Conservation (phyloP, 2,888 invertebrate genomes). For the Oscheius sp. region DNA sequence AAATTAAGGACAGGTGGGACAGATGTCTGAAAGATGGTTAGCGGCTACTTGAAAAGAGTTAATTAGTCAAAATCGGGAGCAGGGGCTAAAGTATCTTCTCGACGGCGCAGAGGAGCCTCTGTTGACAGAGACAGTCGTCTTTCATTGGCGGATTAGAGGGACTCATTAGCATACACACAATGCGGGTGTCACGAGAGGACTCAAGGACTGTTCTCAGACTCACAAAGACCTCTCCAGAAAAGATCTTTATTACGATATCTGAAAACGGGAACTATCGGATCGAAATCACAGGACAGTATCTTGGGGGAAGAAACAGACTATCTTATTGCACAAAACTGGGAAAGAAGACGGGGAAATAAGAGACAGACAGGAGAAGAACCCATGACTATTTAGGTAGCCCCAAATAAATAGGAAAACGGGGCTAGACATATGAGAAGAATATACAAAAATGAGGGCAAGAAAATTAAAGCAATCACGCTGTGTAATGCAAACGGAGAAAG, state of each 20-base stretch:
- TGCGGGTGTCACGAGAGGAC: conserved; percentile 28
- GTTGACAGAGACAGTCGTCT: conserved; percentile 33
- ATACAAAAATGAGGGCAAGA: conserved; percentile 29
- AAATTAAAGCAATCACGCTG: conserved; percentile 34
- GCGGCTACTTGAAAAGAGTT: conserved; percentile 13
- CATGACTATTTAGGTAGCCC: conserved; percentile 20
- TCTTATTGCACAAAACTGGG: background rate
- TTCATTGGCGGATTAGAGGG: conserved; percentile 32
- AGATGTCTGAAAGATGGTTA: conserved; percentile 2
- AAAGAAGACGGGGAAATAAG: conserved; percentile 5
- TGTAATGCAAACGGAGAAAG: conserved; percentile 32
- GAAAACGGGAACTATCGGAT: background rate
- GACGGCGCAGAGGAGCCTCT: conserved; percentile 3
- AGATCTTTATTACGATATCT: background rate
- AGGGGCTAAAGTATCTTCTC: background rate
- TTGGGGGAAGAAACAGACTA: background rate
- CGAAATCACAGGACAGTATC: background rate
- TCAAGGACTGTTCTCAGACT: conserved; percentile 13
- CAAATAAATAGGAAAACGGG: conserved; percentile 1
- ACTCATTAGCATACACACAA: conserved; percentile 34
- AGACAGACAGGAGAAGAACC: conserved; percentile 23
- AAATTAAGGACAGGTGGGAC: conserved; percentile 15
- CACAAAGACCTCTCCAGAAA: conserved; percentile 22
- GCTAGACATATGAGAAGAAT: conserved; percentile 16
- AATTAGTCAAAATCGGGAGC: background rate